Conservation (phyloP, 2,113 vertebrate species). For the Embiotoca jacksoni region DNA sequence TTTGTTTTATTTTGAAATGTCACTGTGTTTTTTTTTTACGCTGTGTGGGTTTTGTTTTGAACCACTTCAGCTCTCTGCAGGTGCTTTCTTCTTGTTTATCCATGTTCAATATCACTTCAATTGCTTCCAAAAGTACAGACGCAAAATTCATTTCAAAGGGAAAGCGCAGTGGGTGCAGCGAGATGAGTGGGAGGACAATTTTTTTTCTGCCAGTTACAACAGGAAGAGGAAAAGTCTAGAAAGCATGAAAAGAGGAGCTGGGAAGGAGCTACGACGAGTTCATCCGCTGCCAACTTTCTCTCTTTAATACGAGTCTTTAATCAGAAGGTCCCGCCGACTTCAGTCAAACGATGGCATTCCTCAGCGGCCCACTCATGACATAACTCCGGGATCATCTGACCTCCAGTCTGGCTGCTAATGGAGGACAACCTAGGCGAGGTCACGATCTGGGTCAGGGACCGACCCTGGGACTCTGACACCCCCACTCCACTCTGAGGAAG, state of each 20-base stretch:
- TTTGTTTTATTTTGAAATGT: no score
- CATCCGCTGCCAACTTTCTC: slow-evolving; percentile 36
- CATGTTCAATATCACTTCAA: no score
- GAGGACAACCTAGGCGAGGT: slow-evolving; percentile 61
- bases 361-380: slow-evolving; percentile 58
- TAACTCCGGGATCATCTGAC: slow-evolving; percentile 60
- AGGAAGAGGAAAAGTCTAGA: slow-evolving; percentile 51
- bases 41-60: no score
- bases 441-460: slow-evolving; percentile 48
- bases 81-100: no score
- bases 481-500: slow-evolving; percentile 36
- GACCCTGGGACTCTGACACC: slow-evolving; percentile 38
- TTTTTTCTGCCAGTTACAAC: slow-evolving; percentile 47
- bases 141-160: slow-evolving; percentile 28
- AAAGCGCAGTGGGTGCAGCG: neutral
- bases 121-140: neutral
- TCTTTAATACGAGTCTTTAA: slow-evolving; percentile 59
- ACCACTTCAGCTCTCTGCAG: no score
- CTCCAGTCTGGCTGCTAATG: slow-evolving; percentile 39
- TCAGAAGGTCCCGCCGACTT: slow-evolving; percentile 53
- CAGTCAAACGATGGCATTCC: slow-evolving; percentile 67
- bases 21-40: no score
- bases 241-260: slow-evolving; percentile 52
- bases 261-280: slow-evolving; percentile 53
- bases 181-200: slow-evolving; percentile 30